These are phyloP conservation scores for Xenops minutus DNA, from an alignment of 2,797 vertebrate genomes.

Conservation along the genomic window DNA sequence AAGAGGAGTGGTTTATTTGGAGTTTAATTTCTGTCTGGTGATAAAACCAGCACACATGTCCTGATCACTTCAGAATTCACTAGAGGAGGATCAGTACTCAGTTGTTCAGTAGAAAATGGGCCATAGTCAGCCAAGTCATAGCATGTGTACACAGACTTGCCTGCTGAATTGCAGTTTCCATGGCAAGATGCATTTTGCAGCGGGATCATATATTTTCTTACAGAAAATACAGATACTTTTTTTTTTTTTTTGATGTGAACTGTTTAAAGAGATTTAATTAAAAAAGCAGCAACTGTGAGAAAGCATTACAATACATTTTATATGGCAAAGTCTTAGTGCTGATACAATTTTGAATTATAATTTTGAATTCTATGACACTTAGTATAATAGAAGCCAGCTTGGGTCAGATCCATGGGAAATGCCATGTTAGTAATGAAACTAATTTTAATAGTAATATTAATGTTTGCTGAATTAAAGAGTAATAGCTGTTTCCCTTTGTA, in stretches of 20 bases:
- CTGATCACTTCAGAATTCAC: neutral
- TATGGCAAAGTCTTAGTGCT: neutral
- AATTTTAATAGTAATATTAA: neutral
- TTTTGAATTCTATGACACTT: neutral
- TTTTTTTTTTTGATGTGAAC: neutral
- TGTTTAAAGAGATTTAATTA: neutral
- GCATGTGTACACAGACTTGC: neutral
- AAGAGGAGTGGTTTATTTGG: neutral
- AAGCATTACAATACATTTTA: neutral
- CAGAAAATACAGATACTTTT: neutral
- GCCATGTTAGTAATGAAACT: neutral
- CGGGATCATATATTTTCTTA: neutral
- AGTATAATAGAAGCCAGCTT: neutral
- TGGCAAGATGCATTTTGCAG: neutral
- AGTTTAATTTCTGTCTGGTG: neutral
- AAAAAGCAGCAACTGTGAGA: neutral
- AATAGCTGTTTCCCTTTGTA: constrained; percentile 50
- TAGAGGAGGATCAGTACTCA: rapidly evolving
- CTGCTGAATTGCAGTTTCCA: neutral
- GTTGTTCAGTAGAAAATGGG: neutral
- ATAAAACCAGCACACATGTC: neutral
- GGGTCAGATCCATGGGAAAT: neutral
- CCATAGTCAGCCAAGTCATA: neutral
- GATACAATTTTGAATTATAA: neutral
- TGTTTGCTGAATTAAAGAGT: constrained; percentile 31